Percentiles rank a stretch among this genome's conserved stretches.
phyloP scores from a whole-genome alignment of 2,797 vertebrate species.

The Lacerta bilineata region DNA sequence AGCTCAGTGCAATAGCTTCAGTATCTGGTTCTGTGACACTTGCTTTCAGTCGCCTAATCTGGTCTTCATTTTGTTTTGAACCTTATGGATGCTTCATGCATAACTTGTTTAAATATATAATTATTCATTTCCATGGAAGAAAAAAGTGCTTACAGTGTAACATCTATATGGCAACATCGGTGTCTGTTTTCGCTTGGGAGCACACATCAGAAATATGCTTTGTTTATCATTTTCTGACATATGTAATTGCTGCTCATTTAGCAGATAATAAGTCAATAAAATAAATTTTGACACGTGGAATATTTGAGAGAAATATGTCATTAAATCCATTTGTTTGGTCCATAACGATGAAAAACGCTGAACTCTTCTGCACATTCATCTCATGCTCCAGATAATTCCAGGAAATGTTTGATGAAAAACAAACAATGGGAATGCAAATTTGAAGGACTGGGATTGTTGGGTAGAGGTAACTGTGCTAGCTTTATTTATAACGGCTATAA shows the following conservation, averaged over 20 bases:
- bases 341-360: background rate
- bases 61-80: too few species aligned
- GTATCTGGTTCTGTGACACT: too few species aligned
- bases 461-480: background rate
- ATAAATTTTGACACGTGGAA: background rate
- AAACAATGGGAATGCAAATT: conserved; percentile 8
- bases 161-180: background rate
- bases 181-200: background rate
- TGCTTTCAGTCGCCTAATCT: too few species aligned
- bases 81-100: too few species aligned
- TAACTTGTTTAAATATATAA: background rate
- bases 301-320: background rate
- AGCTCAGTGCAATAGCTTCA: too few species aligned
- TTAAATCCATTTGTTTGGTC: background rate
- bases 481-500: background rate
- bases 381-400: background rate
- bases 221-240: background rate
- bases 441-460: background rate
- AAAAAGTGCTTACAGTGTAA: background rate
- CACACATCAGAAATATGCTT: background rate
- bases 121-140: background rate
- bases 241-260: conserved; percentile 3
- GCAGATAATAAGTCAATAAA: background rate
- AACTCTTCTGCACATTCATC: background rate
- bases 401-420: background rate